Conservation (phyloP, 2,797 vertebrate species). For the Notolabrus celidotus region DNA sequence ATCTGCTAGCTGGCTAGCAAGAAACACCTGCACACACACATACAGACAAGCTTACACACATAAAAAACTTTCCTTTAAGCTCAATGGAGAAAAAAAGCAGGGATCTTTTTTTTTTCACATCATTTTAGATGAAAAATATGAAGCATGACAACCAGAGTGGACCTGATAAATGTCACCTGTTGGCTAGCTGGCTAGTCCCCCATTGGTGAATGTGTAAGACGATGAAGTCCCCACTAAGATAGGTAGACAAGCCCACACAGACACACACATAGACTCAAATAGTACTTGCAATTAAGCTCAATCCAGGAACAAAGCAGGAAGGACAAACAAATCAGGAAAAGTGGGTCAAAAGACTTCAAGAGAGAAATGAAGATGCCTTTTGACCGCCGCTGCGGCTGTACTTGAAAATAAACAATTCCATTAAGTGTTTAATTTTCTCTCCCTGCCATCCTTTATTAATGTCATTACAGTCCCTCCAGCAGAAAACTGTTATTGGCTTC, state of each 20-base stretch:
- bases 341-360: slow-evolving; percentile 46
- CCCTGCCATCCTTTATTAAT: slow-evolving; percentile 63
- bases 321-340: slow-evolving; percentile 51
- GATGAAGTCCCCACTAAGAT: not conserved
- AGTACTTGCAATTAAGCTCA: slow-evolving; percentile 45
- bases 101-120: no score
- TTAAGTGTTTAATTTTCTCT: slow-evolving; percentile 67
- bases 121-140: no score
- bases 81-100: no score
- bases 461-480: slow-evolving; percentile 60
- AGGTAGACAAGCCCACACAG: not conserved
- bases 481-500: slow-evolving; percentile 64
- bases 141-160: not conserved
- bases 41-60: no score
- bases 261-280: not conserved
- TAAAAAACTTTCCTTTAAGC: no score
- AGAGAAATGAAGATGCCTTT: slow-evolving; percentile 47
- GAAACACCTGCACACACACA: no score
- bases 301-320: slow-evolving; percentile 31
- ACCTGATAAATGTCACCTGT: not conserved
- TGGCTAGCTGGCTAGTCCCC: no score
- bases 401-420: slow-evolving; percentile 68
- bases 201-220: not conserved
- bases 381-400: slow-evolving; percentile 29
- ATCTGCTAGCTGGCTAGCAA: no score